A percentile compares a stretch with the other conserved stretches of the same genome.
Conservation (phyloP, 2,797 vertebrate species). For the Malacoctenus gilli region DNA sequence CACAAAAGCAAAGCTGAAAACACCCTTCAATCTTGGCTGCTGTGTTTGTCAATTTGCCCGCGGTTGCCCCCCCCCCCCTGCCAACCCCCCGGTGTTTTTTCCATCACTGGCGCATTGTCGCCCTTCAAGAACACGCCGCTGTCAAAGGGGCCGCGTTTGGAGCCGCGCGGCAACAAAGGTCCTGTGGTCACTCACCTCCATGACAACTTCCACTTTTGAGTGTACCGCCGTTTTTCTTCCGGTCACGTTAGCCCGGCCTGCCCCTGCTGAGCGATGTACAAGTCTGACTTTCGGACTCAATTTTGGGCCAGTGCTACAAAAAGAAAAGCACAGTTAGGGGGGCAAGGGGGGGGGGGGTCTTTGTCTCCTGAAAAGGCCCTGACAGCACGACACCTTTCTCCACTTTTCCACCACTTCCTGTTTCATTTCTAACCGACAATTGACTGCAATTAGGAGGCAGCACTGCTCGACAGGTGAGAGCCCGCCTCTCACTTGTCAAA, state of each 20-base stretch:
- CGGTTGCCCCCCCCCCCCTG: conserved; percentile 29
- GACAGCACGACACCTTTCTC: conserved; percentile 29
- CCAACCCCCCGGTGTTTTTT: conserved; percentile 56
- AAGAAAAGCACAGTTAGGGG: conserved; percentile 31
- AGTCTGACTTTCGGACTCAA: conserved; percentile 35
- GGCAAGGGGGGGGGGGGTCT: too few relatives aligned
- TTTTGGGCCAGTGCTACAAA: conserved; percentile 21
- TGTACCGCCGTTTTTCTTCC: conserved; percentile 45
- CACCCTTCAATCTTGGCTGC: conserved; percentile 2
- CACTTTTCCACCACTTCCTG: conserved; percentile 3
- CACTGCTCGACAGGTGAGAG: neutral
- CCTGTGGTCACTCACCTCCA: conserved; percentile 22
- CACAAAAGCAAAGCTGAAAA: conserved; percentile 10
- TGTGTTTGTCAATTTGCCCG: conserved; percentile 18
- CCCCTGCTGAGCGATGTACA: conserved; percentile 52
- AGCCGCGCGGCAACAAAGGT: conserved; percentile 33
- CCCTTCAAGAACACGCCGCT: conserved; percentile 31
- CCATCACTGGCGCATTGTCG: conserved; percentile 56
- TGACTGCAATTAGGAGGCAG: neutral
- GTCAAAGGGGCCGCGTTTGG: conserved; percentile 31
- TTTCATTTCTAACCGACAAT: neutral
- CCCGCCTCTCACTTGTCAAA: neutral
- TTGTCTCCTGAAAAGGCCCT: conserved; percentile 34
- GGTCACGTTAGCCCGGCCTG: conserved; percentile 31
- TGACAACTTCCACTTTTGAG: conserved; percentile 39